Evolutionary conservation across 37 sponge, comb jelly and placozoan species (phyloP), one percentile per base, ranked within the genome.

Genomic region (Diacarnus erythraeanus): DNA sequence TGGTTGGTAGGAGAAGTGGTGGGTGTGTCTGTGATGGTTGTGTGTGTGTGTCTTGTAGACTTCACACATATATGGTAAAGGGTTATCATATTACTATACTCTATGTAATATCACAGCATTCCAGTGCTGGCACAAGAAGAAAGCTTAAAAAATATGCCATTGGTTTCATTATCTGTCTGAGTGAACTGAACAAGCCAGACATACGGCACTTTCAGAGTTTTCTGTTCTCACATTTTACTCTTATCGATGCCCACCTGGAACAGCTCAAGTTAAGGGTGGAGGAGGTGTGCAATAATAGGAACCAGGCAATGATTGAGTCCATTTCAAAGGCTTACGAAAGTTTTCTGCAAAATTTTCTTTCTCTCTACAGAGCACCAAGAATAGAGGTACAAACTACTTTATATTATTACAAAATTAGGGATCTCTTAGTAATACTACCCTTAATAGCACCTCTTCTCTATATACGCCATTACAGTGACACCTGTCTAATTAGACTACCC

Each of bases 201-300:
- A 81, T 81, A 64, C 41, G 79, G 4, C 71, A 67, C 75, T 86
- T 86, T 60, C 71, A 87, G 35, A 43, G 67, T 33, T 92, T 88
- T 65, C 44, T 92, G 76, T 92, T 92, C 78, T 77, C 83, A 5
- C 89, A 92, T 60, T 92, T 92, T 63, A 68, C 80, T 73, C 85
- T 88, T 21, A 77, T 92, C 69, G 85, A 87, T 74, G 56, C 83
- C 59, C 89, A 88, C 67, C 76, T 92, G 2, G 84, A 92, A 30
- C 76, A 54, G 57, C 80, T 92, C 43, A 88, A 74, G 77, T 70
- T 72, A 22, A 64, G 61, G 10, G 66, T 88, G 26, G 85, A 88
- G 71, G 82, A 83, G 59, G 81, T 76, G 21, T 64, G 74, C 26
- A 44, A 54, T 2, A 38, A n/a, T 25, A 27, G 80, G 25, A 18